Evolutionary conservation across 2,113 vertebrate genomes (phyloP).

Genomic region (Spheniscus mendiculus): DNA sequence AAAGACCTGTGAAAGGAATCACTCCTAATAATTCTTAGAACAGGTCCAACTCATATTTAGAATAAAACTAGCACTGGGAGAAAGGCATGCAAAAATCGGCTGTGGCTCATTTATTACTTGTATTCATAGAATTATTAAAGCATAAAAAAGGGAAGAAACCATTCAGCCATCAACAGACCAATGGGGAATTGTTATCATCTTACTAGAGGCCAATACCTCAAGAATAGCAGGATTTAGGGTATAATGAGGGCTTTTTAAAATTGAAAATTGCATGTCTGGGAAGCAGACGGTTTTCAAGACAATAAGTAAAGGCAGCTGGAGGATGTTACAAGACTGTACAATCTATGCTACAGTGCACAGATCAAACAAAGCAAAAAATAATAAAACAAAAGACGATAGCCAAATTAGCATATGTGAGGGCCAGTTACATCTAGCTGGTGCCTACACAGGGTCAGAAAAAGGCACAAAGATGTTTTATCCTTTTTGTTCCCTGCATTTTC

Average conservation of each 20-base stretch:
- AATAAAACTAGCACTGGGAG: neutral
- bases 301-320: slow-evolving; percentile 25
- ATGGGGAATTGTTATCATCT: slow-evolving; percentile 1
- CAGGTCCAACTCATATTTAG: neutral
- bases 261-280: slow-evolving; percentile 26
- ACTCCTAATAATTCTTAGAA: neutral
- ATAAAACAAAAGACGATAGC: neutral
- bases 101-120: neutral
- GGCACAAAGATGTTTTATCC: neutral
- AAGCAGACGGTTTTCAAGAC: neutral
- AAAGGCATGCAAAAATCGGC: neutral
- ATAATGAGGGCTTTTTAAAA: slow-evolving; percentile 35
- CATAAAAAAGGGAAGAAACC: neutral
- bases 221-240: slow-evolving; percentile 24
- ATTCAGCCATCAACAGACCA: neutral
- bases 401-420: neutral
- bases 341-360: neutral
- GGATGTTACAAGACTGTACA: neutral
- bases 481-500: neutral
- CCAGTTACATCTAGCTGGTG: neutral
- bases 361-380: neutral
- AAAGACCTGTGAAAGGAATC: slow-evolving; percentile 17
- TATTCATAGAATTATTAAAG: slow-evolving; percentile 18
- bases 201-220: neutral
- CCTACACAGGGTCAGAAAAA: neutral